Conservation (phyloP, 2,113 vertebrate species). For the Hypomesus transpacificus region DNA sequence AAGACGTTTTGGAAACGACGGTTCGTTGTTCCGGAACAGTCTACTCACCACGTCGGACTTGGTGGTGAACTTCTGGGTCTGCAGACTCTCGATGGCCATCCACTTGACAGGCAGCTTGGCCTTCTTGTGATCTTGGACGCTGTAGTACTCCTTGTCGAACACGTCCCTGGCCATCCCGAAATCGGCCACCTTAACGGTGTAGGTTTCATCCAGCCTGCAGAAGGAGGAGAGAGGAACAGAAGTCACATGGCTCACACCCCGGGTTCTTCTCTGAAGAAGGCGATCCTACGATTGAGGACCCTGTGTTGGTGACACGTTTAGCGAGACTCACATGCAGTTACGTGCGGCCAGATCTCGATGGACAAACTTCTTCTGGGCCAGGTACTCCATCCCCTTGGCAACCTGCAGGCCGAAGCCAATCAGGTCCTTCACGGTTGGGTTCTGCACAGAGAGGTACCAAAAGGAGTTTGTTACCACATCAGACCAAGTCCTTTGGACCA, state of each 20-base stretch:
- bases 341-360: slow-evolving; percentile 93
- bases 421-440: slow-evolving; percentile 92
- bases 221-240: not conserved
- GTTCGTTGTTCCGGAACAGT: not conserved
- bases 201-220: slow-evolving; percentile 86
- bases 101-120: slow-evolving; percentile 93
- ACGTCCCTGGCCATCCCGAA: slow-evolving; percentile 91
- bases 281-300: too few species aligned
- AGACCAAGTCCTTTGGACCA: not conserved
- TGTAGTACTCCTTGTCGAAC: slow-evolving; percentile 95
- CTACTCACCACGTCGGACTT: slow-evolving; percentile 92
- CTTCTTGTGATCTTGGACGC: slow-evolving; percentile 77
- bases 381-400: slow-evolving; percentile 91
- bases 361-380: slow-evolving; percentile 91
- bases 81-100: slow-evolving; percentile 97
- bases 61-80: slow-evolving; percentile 93
- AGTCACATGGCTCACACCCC: too few species aligned
- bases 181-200: slow-evolving; percentile 93
- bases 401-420: slow-evolving; percentile 94
- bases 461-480: not conserved
- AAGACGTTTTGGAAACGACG: not conserved
- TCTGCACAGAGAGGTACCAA: slow-evolving; percentile 64
- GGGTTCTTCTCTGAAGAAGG: too few species aligned
- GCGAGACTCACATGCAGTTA: slow-evolving; percentile 92
- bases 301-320: too few species aligned